Percentiles rank a stretch among this genome's conserved stretches.
Evolutionary conservation across 2,888 invertebrate species (phyloP).

Genomic region (Lucinisca nassula): DNA sequence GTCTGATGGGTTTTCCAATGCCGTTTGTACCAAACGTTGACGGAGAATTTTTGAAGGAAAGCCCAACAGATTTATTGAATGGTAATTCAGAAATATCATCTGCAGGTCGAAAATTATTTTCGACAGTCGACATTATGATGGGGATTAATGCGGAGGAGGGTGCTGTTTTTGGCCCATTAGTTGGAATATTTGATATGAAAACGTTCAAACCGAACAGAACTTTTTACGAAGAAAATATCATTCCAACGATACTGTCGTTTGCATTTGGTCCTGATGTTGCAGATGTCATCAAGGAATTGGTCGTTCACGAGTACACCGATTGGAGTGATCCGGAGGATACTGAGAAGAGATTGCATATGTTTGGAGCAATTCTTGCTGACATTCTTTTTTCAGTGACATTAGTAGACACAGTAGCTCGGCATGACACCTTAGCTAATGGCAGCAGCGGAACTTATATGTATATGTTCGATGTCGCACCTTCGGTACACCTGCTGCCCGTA

Average conservation of each 20-base stretch:
- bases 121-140: too few relatives aligned
- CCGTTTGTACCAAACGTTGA: too few relatives aligned
- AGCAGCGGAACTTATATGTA: not conserved
- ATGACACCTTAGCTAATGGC: not conserved
- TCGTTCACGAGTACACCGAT: not conserved
- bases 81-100: too few relatives aligned
- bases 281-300: not conserved
- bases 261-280: not conserved
- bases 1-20: too few relatives aligned
- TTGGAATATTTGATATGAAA: not conserved
- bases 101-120: too few relatives aligned
- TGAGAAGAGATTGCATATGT: not conserved
- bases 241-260: not conserved
- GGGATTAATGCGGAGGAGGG: too few relatives aligned
- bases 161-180: too few relatives aligned
- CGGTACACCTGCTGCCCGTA: not conserved
- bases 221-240: not conserved
- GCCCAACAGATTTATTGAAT: too few relatives aligned
- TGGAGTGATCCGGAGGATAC: not conserved
- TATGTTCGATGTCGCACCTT: not conserved
- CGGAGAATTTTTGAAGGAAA: too few relatives aligned
- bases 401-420: not conserved
- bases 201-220: not conserved
- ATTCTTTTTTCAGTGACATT: not conserved
- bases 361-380: not conserved